Evolutionary conservation across 2,888 invertebrate genomes (phyloP), one percentile per base, ranked within the genome.

Genomic region (Philaethria dido): DNA sequence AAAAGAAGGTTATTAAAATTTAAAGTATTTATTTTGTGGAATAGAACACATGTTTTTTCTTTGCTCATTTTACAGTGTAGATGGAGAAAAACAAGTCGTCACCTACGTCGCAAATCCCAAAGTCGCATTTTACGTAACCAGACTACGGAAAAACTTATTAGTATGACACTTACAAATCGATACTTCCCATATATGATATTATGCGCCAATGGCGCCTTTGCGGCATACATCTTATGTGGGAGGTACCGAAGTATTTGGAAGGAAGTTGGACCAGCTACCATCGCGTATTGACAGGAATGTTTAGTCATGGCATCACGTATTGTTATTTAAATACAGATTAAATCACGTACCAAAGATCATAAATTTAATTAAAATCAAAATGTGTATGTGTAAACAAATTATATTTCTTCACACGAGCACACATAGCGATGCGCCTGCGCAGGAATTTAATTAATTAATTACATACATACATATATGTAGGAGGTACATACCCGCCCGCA

Each of bases 401-500:
- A 48, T 4, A 18, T 8, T 57, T 14, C 22, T 45, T 36, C 48
- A 57, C 57, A 36, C 16, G 11, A 39, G n/a, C 54, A 39, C 16
- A 45, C 13, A 18, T 44, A 39, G 54, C 39, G 54, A 52, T 54
- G 66, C 45, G 47, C 66, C 66, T 64, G 69, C 62, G 68, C 74
- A 77, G 74, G 75, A 79, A 78, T 80, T 74, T 78, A 79, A 80
- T 80, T 83, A 87, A 86, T 85, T 86, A 83, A 52, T 63, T 63
- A 60, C 14, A 8, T 52, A 60, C 14, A 8, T 52, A 29, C 3
- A 50, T 33, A 55, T 55, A 54, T 36, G 72, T 72, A 69, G 75
- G 71, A 74, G 77, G 77, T 78, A 78, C 75, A 77, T 74, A 74
- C 73, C 71, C 66, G 67, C 68, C 67, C 52, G 59, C 60, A 39